Evolutionary conservation across 2,888 invertebrate genomes (phyloP), one percentile per base, ranked within the genome.

Genomic region (Suillia variegata): DNA sequence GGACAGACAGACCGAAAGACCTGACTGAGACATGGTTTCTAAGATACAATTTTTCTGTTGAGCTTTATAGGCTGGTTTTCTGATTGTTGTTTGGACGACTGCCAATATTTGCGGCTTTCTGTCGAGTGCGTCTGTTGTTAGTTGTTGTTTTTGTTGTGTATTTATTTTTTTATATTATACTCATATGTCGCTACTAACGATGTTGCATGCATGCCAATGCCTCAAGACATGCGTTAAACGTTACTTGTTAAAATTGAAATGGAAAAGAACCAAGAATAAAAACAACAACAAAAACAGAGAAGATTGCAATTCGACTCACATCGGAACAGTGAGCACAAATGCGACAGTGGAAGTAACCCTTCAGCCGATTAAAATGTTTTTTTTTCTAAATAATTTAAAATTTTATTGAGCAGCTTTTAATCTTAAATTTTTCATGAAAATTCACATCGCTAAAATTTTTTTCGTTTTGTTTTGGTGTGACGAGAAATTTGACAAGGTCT

Each of bases 191-290:
- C 10, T 8, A 20, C 18, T 33, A 34, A 52, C 52, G 52, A 34
- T 22, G 52, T 20, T 52, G 52, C n/a, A 33, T 4, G 34, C 52
- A 45, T 45, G 45, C 13, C 17, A 45, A 20, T 24, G 24, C 38
- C n/a, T n/a, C n/a, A 18, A 54, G 45, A 55, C 55, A 55, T 47
- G 55, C 55, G 55, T 55, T 55, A 31, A 55, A 55, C 17, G 55
- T 55, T 6, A 48, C 55, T 55, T 55, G 55, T 55, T 55, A 45
- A 55, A 55, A 55, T 55, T 48, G 10, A 55, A 55, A 55, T 55
- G 26, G 55, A 48, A 47, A 55, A 55, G 47, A 55, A n/a, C n/a
- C n/a, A n/a, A n/a, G n/a, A n/a, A n/a, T n/a, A n/a, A n/a, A n/a
- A n/a, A n/a, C n/a, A n/a, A n/a, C n/a, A n/a, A n/a, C n/a, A n/a